Conservation (phyloP, 1,140 invertebrate genomes). For the Adoxophyes honmai region DNA sequence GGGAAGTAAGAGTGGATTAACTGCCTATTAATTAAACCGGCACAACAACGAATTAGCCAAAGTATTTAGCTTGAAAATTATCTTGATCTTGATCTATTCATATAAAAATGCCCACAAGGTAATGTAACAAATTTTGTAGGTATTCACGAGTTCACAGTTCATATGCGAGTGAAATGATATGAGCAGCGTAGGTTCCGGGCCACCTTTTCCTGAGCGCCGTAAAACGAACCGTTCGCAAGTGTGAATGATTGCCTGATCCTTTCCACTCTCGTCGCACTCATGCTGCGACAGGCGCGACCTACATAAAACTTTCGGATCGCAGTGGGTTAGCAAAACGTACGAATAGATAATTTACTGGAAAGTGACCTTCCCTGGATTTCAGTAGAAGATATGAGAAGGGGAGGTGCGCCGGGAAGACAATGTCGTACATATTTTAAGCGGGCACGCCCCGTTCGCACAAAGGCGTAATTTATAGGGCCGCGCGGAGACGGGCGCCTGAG, state of each 20-base stretch:
- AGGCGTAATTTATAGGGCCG: conserved; percentile 72
- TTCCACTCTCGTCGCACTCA: conserved; percentile 18
- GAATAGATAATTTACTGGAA: conserved; percentile 51
- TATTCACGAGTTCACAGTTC: conserved; percentile 17
- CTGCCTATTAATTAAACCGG: no score
- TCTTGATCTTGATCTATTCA: no score
- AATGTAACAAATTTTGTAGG: no score
- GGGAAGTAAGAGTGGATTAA: no score
- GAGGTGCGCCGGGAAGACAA: conserved; percentile 60
- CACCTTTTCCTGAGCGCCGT: conserved; percentile 17
- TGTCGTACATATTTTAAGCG: conserved; percentile 74
- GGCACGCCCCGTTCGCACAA: conserved; percentile 69
- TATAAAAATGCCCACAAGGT: no score
- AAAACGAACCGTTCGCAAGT: conserved; percentile 32
- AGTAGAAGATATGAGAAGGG: conserved; percentile 58
- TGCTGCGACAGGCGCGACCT: conserved; percentile 30
- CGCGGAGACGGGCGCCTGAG: conserved; percentile 70
- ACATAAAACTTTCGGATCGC: conserved; percentile 35
- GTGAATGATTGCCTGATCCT: conserved; percentile 26
- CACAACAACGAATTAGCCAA: no score
- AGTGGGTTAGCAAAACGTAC: conserved; percentile 31
- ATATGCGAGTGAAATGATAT: conserved; percentile 18
- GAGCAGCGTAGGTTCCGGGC: background rate
- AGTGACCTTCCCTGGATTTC: conserved; percentile 52
- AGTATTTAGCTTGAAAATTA: no score